A percentile compares a stretch with the other conserved stretches of the same genome.
These are phyloP conservation scores for Camponotus vicinus DNA, from an alignment of 1,140 invertebrate species.

Conservation along the genomic window DNA sequence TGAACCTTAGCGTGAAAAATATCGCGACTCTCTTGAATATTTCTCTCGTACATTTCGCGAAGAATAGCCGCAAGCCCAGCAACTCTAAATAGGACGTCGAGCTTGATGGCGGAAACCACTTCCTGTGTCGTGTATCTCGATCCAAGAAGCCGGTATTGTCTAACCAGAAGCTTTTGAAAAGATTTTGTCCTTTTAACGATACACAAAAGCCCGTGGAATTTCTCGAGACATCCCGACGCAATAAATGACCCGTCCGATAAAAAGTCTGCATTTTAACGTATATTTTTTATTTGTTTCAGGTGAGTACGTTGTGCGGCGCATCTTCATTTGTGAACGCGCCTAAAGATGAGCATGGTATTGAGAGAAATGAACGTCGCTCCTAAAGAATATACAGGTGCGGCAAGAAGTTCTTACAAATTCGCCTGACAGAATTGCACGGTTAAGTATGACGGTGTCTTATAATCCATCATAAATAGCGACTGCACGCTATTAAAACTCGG, in stretches of 20 bases:
- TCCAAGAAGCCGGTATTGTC: conserved; percentile 52
- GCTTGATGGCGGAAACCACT: conserved; percentile 11
- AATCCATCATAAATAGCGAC: conserved; percentile 44
- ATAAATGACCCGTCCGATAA: conserved; percentile 70
- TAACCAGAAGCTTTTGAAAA: conserved; percentile 58
- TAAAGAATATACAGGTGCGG: conserved; percentile 31
- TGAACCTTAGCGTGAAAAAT: background rate
- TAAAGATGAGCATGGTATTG: conserved; percentile 21
- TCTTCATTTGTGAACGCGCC: conserved; percentile 22
- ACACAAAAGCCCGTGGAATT: conserved; percentile 68
- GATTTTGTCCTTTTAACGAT: conserved; percentile 50
- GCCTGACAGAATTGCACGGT: conserved; percentile 47
- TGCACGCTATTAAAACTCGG: conserved; percentile 27
- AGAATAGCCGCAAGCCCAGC: background rate
- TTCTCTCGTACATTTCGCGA: background rate
- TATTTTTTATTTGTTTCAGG: conserved; percentile 72
- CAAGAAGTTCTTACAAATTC: background rate
- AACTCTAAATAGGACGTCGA: conserved; percentile 14
- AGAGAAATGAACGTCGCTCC: conserved; percentile 29
- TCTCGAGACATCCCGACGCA: conserved; percentile 43
- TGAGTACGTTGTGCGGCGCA: conserved; percentile 51
- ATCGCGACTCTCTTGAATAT: conserved; percentile 3
- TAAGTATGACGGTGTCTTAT: conserved; percentile 41
- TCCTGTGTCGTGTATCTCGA: conserved; percentile 56
- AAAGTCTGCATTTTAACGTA: conserved; percentile 67